phyloP scores from a whole-genome alignment of 2,797 vertebrate genomes.

The Emys orbicularis region DNA sequence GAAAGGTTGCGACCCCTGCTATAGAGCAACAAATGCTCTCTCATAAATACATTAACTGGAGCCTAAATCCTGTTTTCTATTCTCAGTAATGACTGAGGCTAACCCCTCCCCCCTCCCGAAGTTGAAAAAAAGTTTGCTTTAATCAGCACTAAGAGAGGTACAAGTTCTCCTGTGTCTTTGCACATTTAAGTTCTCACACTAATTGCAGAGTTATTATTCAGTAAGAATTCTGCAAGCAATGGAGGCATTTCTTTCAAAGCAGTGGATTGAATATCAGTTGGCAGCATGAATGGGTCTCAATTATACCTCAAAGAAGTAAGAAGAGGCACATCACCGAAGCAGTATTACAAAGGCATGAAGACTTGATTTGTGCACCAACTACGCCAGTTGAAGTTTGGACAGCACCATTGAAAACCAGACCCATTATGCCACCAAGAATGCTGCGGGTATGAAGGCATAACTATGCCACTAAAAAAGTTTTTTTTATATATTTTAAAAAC shows the following conservation, averaged over 20 bases:
- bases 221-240: neutral
- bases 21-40: neutral
- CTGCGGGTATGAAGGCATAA: neutral
- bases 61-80: neutral
- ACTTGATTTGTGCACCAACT: neutral
- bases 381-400: neutral
- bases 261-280: neutral
- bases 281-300: neutral
- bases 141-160: neutral
- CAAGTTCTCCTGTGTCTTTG: neutral
- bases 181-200: neutral
- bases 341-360: neutral
- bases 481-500: no score
- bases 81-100: neutral
- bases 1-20: no score
- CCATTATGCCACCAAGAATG: neutral
- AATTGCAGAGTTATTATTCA: neutral
- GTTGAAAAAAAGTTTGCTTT: neutral
- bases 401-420: neutral
- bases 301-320: neutral
- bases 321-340: neutral
- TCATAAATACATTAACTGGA: neutral
- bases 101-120: neutral
- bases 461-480: no score
- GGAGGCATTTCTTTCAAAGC: neutral